These are phyloP conservation scores for Sebastes itinus DNA, from an alignment of 2,797 vertebrate genomes.

Conservation along the genomic window DNA sequence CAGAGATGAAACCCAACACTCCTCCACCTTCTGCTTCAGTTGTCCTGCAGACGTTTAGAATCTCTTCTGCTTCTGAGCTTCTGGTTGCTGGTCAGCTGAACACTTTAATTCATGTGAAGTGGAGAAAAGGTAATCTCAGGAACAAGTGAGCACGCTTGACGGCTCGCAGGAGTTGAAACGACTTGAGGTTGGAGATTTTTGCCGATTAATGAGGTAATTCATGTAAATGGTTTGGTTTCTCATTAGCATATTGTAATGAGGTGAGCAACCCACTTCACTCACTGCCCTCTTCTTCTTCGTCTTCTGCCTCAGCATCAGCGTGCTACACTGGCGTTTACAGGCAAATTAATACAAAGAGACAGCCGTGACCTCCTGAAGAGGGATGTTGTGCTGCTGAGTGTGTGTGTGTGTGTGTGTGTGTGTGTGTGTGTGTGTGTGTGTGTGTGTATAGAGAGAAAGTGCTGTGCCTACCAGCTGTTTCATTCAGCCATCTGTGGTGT, in stretches of 20 bases:
- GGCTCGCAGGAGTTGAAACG: not conserved
- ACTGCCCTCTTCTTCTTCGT: not conserved
- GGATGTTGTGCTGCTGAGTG: not conserved
- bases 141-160: not conserved
- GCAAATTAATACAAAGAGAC: slow-evolving; percentile 54
- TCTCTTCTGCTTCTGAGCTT: not conserved
- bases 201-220: slow-evolving; percentile 46
- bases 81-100: not conserved
- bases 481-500: slow-evolving; percentile 55
- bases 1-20: slow-evolving; percentile 27
- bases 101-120: not conserved
- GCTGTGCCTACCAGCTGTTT: slow-evolving; percentile 54
- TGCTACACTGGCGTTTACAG: slow-evolving; percentile 30
- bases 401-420: slow-evolving; percentile 9
- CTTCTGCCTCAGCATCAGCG: not conserved
- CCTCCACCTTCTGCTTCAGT: not conserved
- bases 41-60: slow-evolving; percentile 5
- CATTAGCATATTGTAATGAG: slow-evolving; percentile 53
- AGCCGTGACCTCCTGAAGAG: slow-evolving; percentile 48
- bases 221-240: slow-evolving; percentile 31
- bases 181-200: slow-evolving; percentile 18
- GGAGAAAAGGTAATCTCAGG: slow-evolving; percentile 7
- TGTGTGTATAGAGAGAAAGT: not conserved
- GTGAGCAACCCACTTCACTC: slow-evolving; percentile 18
- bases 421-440: not conserved